phyloP scores from a whole-genome alignment of 2,113 vertebrate genomes.

The Petrocephalus zakoni region DNA sequence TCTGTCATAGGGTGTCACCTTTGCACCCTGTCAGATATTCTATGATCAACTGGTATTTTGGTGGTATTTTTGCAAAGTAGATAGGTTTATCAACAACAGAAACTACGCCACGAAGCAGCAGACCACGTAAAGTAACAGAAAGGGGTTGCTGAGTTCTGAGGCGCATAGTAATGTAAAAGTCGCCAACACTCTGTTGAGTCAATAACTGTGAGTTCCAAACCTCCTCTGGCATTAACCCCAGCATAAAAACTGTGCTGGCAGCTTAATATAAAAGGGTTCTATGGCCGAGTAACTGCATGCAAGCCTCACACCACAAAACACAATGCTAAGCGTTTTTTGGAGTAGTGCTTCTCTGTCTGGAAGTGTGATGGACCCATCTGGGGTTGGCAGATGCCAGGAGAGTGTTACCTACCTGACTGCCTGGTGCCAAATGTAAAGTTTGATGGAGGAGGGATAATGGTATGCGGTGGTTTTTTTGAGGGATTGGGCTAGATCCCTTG shows the following conservation, averaged over 20 bases:
- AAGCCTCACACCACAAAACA: background rate
- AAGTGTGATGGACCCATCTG: background rate
- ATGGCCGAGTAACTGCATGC: background rate
- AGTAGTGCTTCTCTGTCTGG: background rate
- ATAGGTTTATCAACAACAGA: background rate
- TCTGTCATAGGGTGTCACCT: background rate
- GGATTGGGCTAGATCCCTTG: background rate
- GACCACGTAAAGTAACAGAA: background rate
- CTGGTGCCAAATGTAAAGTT: background rate
- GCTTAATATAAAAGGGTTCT: background rate
- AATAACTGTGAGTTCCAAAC: background rate
- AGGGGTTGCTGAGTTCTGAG: background rate
- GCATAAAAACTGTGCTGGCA: background rate
- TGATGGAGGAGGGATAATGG: background rate
- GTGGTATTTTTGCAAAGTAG: background rate
- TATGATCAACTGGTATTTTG: background rate
- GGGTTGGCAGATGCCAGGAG: background rate
- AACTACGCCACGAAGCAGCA: background rate
- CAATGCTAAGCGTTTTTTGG: background rate
- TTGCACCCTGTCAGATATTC: background rate
- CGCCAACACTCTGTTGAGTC: background rate
- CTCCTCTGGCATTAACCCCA: background rate
- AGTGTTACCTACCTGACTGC: background rate
- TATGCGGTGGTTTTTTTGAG: background rate
- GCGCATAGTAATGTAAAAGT: no score